These are phyloP conservation scores for Eospalax fontanierii DNA, from an alignment of 2,797 vertebrate genomes.

Conservation along the genomic window DNA sequence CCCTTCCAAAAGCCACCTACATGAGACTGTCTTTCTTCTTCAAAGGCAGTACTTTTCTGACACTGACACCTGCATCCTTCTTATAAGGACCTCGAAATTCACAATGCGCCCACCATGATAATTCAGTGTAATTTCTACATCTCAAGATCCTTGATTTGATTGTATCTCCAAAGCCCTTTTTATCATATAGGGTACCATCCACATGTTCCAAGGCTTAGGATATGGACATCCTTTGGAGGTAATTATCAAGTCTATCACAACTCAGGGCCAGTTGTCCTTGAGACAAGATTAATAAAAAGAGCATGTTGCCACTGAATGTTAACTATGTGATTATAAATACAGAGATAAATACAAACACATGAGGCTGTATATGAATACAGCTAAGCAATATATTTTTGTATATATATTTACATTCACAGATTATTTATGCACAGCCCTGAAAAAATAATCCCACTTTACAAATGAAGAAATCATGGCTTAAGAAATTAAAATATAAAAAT, in stretches of 20 bases:
- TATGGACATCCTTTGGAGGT: neutral
- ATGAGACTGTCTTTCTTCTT: neutral
- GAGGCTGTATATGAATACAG: neutral
- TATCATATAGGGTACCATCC: neutral
- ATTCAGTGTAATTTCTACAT: neutral
- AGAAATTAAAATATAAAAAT: neutral
- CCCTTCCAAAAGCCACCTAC: neutral
- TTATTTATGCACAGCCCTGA: neutral
- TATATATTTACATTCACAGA: neutral
- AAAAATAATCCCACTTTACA: neutral
- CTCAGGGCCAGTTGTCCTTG: neutral
- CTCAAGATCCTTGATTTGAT: neutral
- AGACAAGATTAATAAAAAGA: neutral
- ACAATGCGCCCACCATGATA: neutral
- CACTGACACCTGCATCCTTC: neutral
- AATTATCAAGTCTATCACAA: neutral
- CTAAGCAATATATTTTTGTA: neutral
- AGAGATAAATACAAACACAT: neutral
- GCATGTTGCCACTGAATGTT: neutral
- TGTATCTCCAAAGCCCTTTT: neutral
- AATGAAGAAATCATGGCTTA: neutral
- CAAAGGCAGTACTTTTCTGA: neutral
- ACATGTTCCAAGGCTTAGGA: neutral
- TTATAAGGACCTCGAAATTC: neutral
- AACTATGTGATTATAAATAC: neutral